Evolutionary conservation across 1,140 invertebrate species (phyloP).

Genomic region (Anoplophora glabripennis): DNA sequence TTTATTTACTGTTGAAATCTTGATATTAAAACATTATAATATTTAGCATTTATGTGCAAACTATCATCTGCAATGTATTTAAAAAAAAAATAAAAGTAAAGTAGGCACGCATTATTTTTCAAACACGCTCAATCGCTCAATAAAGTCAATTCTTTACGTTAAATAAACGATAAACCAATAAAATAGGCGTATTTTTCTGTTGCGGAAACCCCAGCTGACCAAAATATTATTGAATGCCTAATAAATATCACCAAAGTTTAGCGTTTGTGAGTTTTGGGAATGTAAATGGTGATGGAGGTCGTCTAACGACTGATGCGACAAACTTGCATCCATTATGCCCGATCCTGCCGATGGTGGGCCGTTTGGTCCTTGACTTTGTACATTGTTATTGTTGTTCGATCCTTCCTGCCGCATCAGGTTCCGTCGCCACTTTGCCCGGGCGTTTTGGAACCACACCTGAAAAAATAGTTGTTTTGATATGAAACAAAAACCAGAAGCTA

Average conservation of each 20-base stretch:
- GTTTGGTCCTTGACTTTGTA: constrained; percentile 51
- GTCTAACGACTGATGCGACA: constrained; percentile 44
- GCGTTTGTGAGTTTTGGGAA: constrained; percentile 43
- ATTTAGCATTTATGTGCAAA: no score
- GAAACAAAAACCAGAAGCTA: background rate
- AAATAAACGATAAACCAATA: no score
- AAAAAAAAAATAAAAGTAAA: no score
- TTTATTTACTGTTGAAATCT: no score
- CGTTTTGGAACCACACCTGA: constrained; percentile 98
- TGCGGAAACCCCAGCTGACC: no score
- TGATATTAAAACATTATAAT: no score
- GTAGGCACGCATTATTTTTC: no score
- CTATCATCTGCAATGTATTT: no score
- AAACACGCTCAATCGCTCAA: no score
- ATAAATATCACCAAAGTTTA: constrained; percentile 48
- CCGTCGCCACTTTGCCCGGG: constrained; percentile 90
- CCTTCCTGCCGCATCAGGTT: constrained; percentile 76
- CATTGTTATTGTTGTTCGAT: constrained; percentile 45
- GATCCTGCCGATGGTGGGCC: constrained; percentile 47
- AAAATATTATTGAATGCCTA: constrained; percentile 18
- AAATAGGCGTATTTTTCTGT: no score
- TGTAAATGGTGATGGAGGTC: constrained; percentile 47
- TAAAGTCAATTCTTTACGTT: no score
- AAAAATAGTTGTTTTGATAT: background rate
- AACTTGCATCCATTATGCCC: constrained; percentile 38